Percentiles rank a stretch among this genome's conserved stretches.
Conservation (phyloP, 2,888 invertebrate species). For the Erebia ligea region DNA sequence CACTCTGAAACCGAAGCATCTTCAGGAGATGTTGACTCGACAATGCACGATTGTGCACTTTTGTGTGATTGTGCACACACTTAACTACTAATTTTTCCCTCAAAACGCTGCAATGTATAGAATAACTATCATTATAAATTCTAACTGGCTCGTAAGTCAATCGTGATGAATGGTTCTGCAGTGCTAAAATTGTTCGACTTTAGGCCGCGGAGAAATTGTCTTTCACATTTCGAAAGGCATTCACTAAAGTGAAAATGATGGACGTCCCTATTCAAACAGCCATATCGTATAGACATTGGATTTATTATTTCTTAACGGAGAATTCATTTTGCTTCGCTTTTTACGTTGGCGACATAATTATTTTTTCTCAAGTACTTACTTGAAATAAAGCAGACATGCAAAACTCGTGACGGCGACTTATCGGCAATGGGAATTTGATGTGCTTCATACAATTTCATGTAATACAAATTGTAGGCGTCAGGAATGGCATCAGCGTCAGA, state of each 20-base stretch:
- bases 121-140: conserved; percentile 23
- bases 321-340: conserved; percentile 19
- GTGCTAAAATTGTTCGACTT: conserved; percentile 39
- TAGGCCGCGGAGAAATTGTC: conserved; percentile 41
- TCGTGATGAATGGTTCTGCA: conserved; percentile 41
- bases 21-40: no score
- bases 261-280: conserved; percentile 42
- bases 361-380: neutral
- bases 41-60: no score
- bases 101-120: neutral
- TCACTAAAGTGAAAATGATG: conserved; percentile 45
- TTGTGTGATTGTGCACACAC: no score
- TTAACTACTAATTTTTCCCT: neutral
- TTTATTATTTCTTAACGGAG: conserved; percentile 26
- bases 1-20: no score
- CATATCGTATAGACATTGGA: conserved; percentile 28
- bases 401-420: no score
- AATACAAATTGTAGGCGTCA: neutral
- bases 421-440: no score
- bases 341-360: conserved; percentile 7
- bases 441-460: neutral
- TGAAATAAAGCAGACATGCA: neutral
- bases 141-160: conserved; percentile 42
- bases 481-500: no score
- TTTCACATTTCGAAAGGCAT: conserved; percentile 41